These are phyloP conservation scores for Onychomys torridus DNA, from an alignment of 2,797 vertebrate species.

Conservation along the genomic window DNA sequence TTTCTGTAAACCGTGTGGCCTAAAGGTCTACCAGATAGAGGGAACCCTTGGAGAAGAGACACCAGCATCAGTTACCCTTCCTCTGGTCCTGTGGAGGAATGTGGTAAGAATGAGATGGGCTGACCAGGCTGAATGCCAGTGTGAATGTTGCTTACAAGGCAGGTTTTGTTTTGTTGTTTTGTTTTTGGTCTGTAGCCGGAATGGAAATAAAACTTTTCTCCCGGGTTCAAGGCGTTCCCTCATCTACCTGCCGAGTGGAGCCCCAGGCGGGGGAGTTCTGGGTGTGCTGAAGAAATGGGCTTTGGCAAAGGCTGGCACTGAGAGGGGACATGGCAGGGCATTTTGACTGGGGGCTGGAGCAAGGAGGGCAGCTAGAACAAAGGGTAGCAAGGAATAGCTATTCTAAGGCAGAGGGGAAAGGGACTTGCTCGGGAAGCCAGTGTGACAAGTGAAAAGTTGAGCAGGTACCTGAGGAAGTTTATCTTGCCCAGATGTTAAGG, in stretches of 20 bases:
- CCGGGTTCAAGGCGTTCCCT: background rate
- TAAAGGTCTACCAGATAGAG: slow-evolving; percentile 27
- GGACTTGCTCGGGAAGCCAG: slow-evolving; percentile 71
- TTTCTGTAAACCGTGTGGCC: slow-evolving; percentile 63
- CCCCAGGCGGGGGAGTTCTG: background rate
- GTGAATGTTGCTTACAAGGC: background rate
- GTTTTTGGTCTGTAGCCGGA: background rate
- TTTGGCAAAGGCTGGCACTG: background rate
- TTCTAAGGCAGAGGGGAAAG: background rate
- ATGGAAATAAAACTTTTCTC: background rate
- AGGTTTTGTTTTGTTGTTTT: slow-evolving; percentile 35
- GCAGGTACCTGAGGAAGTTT: slow-evolving; percentile 94
- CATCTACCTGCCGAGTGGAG: background rate
- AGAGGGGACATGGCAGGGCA: fast-evolving
- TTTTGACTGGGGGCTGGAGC: background rate
- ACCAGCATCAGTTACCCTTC: background rate
- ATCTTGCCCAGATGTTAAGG: slow-evolving; percentile 97
- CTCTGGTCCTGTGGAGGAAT: background rate
- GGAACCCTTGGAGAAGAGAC: background rate
- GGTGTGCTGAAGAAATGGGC: background rate
- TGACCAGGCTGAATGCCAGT: background rate
- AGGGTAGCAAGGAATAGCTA: background rate
- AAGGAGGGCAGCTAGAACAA: slow-evolving; percentile 27
- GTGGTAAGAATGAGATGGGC: background rate
- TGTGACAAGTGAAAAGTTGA: slow-evolving; percentile 92